Base-by-base conservation (phyloP, 2,797 vertebrate species). In the Sitta carolinensis region DNA sequence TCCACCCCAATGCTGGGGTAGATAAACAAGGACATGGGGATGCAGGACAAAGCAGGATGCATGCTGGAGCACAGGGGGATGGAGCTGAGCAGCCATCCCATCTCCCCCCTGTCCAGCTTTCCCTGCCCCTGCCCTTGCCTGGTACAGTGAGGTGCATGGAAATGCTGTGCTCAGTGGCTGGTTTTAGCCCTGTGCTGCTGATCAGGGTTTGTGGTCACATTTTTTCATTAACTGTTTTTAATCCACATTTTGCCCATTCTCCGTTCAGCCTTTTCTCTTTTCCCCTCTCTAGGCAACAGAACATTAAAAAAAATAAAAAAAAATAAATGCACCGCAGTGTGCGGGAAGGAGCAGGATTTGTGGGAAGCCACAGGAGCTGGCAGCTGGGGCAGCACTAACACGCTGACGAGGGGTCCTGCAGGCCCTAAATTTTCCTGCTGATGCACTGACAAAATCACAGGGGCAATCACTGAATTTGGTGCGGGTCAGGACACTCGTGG, bases 161-260 rank as follows among this genome's bases (percentile, higher is more conserved):
- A 40, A 87, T 18, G 67, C 59, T 85, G 72, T 7, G 22, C 79
- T 54, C 6, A 2, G 47, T 9, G 15, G 22, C 40, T 91, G 87
- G 9, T 70, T 89, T 80, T 59, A 95, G 83, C 80, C 58, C 79
- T 74, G 78, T 7, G 1, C 75, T 84, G 86, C 36, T 20, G 63
- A 36, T 87, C 89, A 58, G 89, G 48, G 77, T 34, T 92, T 64
- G 84, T 9, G n/a, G 95, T 94, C 94, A 68, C 93, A 94, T 96
- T 92, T 93, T 94, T 95, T 92, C 93, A 91, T 96, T 95, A 95
- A 95, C 93, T 94, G 94, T 96, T 96, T 94, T 96, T 94, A 96
- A 96, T 96, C 91, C 73, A 40, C 48, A 62, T 95, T 96, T 95
- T 92, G 89, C 89, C 89, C 85, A 38, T 84, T 93, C 72, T 74